phyloP scores from a whole-genome alignment of 2,797 vertebrate genomes.

The Anguilla megastoma region DNA sequence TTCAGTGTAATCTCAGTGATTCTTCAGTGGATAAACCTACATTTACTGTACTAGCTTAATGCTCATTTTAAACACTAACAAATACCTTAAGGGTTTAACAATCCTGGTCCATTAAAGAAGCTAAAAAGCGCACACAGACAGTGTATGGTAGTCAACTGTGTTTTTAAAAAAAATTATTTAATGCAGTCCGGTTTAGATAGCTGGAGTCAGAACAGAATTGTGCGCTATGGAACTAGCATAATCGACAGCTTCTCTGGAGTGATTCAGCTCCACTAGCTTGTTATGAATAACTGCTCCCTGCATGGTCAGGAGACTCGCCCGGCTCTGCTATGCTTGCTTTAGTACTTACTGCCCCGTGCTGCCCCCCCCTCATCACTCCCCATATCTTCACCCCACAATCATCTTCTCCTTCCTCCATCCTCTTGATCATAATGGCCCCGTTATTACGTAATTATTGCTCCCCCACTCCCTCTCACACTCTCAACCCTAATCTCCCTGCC shows the following conservation, averaged over 20 bases:
- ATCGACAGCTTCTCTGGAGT: no score
- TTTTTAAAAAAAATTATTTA: background rate
- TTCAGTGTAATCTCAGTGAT: background rate
- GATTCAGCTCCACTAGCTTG: background rate
- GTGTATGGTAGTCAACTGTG: background rate
- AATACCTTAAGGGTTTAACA: background rate
- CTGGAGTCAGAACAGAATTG: no score
- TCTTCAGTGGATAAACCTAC: no score
- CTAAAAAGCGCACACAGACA: background rate
- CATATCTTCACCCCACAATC: background rate
- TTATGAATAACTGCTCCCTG: background rate
- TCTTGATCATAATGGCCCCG: background rate
- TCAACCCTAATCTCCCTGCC: conserved; percentile 22
- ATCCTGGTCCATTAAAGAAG: background rate
- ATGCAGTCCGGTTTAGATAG: no score
- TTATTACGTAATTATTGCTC: no score
- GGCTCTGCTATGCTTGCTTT: background rate
- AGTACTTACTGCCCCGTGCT: background rate
- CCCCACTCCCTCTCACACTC: background rate
- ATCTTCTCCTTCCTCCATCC: background rate
- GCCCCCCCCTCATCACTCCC: background rate
- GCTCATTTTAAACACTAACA: background rate
- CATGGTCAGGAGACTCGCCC: background rate
- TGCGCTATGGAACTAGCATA: no score
- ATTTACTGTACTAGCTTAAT: no score